A percentile compares a stretch with the other conserved stretches of the same genome.
Evolutionary conservation across 2,888 invertebrate species (phyloP).

Genomic region (Tridacna gigas): DNA sequence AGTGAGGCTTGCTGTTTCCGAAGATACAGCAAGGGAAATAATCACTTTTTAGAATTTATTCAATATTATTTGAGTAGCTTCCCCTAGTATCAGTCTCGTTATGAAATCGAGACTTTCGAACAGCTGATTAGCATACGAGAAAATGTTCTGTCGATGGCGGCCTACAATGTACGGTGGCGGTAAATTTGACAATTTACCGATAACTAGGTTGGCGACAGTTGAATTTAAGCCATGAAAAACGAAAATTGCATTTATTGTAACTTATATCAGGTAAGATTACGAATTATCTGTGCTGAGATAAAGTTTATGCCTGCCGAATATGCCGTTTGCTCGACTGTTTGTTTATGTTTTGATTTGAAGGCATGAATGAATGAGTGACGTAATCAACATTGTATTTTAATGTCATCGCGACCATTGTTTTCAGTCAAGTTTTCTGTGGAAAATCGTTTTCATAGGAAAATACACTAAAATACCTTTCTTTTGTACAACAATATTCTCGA

Average conservation of each 20-base stretch:
- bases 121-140: slow-evolving; percentile 75
- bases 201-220: slow-evolving; percentile 9
- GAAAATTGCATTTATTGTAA: background rate
- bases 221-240: background rate
- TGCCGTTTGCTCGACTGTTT: slow-evolving; percentile 52
- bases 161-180: slow-evolving; percentile 37
- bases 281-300: background rate
- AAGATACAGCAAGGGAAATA: too few relatives aligned
- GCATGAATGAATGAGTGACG: slow-evolving; percentile 57
- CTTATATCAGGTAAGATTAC: slow-evolving; percentile 6
- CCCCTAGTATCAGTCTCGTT: slow-evolving; percentile 24
- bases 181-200: slow-evolving; percentile 34
- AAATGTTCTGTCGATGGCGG: slow-evolving; percentile 61
- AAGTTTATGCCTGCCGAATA: slow-evolving; percentile 12
- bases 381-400: slow-evolving; percentile 40
- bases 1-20: too few relatives aligned
- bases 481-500: too few relatives aligned
- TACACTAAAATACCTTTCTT: too few relatives aligned
- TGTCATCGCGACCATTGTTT: slow-evolving; percentile 13
- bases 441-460: too few relatives aligned
- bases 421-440: too few relatives aligned
- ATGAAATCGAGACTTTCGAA: slow-evolving; percentile 52
- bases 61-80: background rate
- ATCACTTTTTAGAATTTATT: too few relatives aligned
- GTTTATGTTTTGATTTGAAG: slow-evolving; percentile 60